Evolutionary conservation across 1,140 invertebrate species (phyloP), one percentile per base, ranked within the genome.

Genomic region (Protaetia brevitarsis): DNA sequence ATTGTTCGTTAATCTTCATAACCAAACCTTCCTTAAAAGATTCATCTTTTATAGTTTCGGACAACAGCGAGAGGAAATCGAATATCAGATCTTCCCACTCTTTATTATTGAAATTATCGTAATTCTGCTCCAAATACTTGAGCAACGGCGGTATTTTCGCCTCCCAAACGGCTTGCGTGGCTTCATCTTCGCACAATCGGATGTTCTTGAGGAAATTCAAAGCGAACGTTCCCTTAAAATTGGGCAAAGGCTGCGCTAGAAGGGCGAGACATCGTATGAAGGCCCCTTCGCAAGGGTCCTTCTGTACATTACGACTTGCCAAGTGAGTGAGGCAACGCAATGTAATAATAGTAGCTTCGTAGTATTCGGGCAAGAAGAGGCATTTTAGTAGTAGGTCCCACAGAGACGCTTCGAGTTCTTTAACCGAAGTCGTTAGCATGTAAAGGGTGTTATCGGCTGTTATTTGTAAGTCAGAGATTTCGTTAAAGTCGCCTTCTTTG

Each of bases 391-490:
- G 77, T 70, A 89, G 85, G 51, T 89, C 87, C 85, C 93, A 93
- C 10, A 96, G 78, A 69, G 92, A 84, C 23, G 79, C 82, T 73
- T 90, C 84, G 60, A 94, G 86, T 10, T 88, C 87, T 28, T 89
- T 87, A 11, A 95, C 91, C 4, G 94, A 95, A 21, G 90, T 94
- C 30, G 92, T 89, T 67, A 96, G 81, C 34, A 96, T 84, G 70
- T 91, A 87, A 0, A 97, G 80, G 0, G 93, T 91, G 75, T 91
- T 89, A 71, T 87, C 87, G 67, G 87, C 89, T 31, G 87, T 85
- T 36, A 86, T 83, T 8, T 84, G 82, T 65, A 88, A 76, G 62
- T 87, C 85, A 13, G 76, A 71, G 26, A 85, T 73, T 69, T 87
- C 85, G 10, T 82, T 79, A 7, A 59, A 19, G 78, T 76, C 45